Percentiles rank a stretch among this genome's conserved stretches.
These are phyloP conservation scores for Parazoanthus darwini DNA, from an alignment of 92 coral and sea anemone genomes.

Conservation along the genomic window DNA sequence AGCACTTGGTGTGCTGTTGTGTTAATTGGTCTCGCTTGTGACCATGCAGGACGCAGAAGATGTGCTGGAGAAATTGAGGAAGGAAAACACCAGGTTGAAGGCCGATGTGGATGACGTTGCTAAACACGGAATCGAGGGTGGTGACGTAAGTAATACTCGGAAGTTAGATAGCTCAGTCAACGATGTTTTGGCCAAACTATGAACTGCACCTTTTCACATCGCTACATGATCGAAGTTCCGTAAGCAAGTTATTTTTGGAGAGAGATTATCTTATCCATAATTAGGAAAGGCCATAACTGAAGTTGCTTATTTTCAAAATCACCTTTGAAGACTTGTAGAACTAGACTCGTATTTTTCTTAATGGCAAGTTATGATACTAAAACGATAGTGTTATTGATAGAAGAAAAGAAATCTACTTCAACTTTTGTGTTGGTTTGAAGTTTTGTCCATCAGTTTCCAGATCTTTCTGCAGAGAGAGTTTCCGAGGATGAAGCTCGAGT, in stretches of 20 bases:
- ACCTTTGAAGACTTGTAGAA: not conserved
- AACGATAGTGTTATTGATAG: not conserved
- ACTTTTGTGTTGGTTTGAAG: not conserved
- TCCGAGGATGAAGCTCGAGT: not conserved
- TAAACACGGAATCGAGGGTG: slow-evolving; percentile 65
- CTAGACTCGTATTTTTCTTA: not conserved
- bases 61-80: slow-evolving; percentile 66
- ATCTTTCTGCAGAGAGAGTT: not conserved
- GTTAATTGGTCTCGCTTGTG: slow-evolving; percentile 6
- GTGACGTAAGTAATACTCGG: slow-evolving; percentile 63
- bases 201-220: not conserved
- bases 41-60: slow-evolving; percentile 67
- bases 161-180: not conserved
- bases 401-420: not conserved
- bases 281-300: not conserved
- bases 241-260: not conserved
- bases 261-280: not conserved
- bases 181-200: not conserved
- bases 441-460: not conserved
- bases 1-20: not conserved
- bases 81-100: slow-evolving; percentile 70
- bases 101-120: slow-evolving; percentile 78
- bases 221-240: not conserved
- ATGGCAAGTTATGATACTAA: not conserved
- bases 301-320: not conserved